These are phyloP conservation scores for Colistium nudipinnis DNA, from an alignment of 2,113 vertebrate species.

Conservation along the genomic window DNA sequence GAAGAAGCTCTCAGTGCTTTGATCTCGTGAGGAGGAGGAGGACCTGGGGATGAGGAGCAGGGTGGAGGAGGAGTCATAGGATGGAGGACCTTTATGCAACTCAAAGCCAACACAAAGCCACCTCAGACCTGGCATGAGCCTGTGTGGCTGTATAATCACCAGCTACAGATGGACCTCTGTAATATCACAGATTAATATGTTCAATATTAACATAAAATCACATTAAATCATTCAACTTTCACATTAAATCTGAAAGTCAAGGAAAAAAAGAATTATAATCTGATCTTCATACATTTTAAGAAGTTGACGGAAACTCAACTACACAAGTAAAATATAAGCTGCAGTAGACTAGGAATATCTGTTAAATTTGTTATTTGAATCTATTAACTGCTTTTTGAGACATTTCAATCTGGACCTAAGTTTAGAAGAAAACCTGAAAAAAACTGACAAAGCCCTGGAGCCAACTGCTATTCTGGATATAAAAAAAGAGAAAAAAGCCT, in stretches of 20 bases:
- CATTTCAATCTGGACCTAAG: not conserved
- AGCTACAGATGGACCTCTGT: no score
- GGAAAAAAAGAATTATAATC: no score
- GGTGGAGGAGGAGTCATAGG: not conserved
- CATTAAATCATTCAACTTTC: not conserved
- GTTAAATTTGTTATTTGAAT: not conserved
- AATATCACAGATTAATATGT: not conserved
- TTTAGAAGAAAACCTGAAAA: not conserved
- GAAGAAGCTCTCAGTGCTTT: conserved; percentile 62
- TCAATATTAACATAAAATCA: not conserved
- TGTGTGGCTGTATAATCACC: no score
- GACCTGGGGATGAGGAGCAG: conserved; percentile 28
- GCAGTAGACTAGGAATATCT: not conserved
- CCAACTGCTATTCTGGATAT: not conserved
- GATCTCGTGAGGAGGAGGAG: conserved; percentile 59
- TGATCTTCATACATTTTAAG: no score
- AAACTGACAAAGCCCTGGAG: not conserved
- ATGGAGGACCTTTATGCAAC: conserved; percentile 15
- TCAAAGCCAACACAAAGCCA: not conserved
- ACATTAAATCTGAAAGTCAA: not conserved
- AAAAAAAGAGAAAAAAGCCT: not conserved
- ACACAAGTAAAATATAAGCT: no score
- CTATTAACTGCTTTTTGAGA: not conserved
- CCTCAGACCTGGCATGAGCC: no score
- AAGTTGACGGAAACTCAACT: no score